Conservation (phyloP, 2,113 vertebrate species). For the Psilopogon haemacephalus region DNA sequence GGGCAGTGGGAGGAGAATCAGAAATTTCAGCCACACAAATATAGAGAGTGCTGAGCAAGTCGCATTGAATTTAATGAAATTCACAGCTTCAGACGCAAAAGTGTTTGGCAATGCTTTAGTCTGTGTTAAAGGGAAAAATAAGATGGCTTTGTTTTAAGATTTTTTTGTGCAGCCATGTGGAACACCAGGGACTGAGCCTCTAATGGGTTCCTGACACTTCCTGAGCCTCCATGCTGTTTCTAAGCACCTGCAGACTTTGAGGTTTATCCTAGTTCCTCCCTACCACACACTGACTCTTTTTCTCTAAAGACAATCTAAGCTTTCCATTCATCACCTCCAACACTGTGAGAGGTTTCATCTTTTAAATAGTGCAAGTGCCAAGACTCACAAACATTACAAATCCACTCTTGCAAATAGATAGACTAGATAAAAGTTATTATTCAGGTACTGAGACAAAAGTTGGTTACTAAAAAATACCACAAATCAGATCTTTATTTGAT, state of each 20-base stretch:
- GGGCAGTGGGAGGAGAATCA: constrained; percentile 40
- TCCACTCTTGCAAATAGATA: neutral
- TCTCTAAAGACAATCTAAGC: neutral
- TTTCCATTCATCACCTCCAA: constrained; percentile 9
- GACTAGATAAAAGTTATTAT: neutral
- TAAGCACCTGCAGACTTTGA: constrained; percentile 32
- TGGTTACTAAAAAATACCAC: neutral
- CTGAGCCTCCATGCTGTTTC: neutral
- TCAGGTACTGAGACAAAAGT: neutral
- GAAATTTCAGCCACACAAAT: constrained; percentile 66
- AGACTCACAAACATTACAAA: neutral
- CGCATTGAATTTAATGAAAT: constrained; percentile 65
- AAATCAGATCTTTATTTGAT: neutral
- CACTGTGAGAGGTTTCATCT: neutral
- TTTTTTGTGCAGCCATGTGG: constrained; percentile 22
- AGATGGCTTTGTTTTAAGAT: constrained; percentile 46
- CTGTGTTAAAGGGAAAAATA: constrained; percentile 8
- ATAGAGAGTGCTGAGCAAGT: constrained; percentile 33
- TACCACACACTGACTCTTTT: neutral
- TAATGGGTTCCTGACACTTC: constrained; percentile 17
- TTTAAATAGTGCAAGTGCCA: neutral
- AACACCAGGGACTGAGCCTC: neutral
- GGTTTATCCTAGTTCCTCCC: neutral
- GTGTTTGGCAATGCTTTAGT: constrained; percentile 28
- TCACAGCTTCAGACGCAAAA: constrained; percentile 21